Conservation (phyloP, 2,113 vertebrate species). For the Carassius auratus region DNA sequence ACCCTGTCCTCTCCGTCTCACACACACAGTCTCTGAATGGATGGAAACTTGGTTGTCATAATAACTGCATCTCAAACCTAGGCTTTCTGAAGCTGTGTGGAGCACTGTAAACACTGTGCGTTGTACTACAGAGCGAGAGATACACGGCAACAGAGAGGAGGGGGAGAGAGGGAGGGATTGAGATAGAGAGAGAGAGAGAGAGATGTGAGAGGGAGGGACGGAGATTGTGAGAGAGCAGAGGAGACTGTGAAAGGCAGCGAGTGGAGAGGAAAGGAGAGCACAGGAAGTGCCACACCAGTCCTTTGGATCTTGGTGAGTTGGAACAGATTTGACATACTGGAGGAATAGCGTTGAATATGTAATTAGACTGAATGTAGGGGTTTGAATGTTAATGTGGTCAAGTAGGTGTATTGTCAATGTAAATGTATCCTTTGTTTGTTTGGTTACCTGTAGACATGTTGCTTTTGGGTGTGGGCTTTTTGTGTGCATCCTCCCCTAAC, state of each 20-base stretch:
- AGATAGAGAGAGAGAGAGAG: constrained; percentile 4
- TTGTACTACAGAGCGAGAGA: constrained; percentile 26
- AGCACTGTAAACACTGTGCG: constrained; percentile 26
- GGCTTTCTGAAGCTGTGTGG: constrained; percentile 20
- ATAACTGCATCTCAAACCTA: constrained; percentile 39
- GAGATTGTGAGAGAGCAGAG: constrained; percentile 29
- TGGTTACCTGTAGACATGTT: constrained; percentile 8
- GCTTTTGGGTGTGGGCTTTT: constrained; percentile 20
- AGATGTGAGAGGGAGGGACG: neutral
- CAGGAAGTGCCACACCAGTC: constrained; percentile 36
- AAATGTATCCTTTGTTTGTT: constrained; percentile 15
- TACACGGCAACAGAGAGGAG: constrained; percentile 5
- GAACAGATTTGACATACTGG: neutral
- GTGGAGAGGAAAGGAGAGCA: constrained; percentile 33
- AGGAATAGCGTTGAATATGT: neutral
- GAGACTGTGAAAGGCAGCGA: constrained; percentile 1
- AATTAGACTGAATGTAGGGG: neutral
- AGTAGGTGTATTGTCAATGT: neutral
- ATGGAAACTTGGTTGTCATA: constrained; percentile 36
- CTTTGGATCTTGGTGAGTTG: constrained; percentile 49
- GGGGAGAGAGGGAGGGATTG: constrained; percentile 2
- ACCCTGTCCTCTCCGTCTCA: constrained; percentile 59
- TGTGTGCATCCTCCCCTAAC: constrained; percentile 8
- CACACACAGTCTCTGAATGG: constrained; percentile 59
- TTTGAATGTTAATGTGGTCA: constrained; percentile 8